Evolutionary conservation across 2,888 invertebrate species (phyloP), one percentile per base, ranked within the genome.

Genomic region (Caenorhabditis doughertyi): DNA sequence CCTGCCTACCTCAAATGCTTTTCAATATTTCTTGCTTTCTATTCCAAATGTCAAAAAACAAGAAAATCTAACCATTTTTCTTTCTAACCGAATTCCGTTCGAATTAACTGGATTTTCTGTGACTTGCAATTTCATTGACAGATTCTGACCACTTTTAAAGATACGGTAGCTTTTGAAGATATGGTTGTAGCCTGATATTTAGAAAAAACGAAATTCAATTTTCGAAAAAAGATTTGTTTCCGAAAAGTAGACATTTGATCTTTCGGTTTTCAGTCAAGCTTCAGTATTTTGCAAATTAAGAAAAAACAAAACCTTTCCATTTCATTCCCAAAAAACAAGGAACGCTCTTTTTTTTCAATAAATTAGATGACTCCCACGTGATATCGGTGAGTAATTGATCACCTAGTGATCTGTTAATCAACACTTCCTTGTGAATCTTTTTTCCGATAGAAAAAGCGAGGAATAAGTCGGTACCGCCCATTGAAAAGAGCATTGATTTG

Each of bases 341-440:
- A 39, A 39, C 39, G 11, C 9, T 39, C 11, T 4, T 16, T 18
- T 18, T 3, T 51, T 51, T 51, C 25, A n/a, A 49, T 18, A 49
- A 49, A 18, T 21, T 7, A 5, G 39, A n/a, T n/a, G n/a, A n/a
- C n/a, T 60, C 62, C 42, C 62, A 62, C 62, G 35, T 35, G 29
- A 7, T 7, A 49, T 9, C 32, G 55, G 35, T 35, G 35, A 58
- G 13, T n/a, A 23, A 55, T 29, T 39, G 39, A 58, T 58, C 23
- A 35, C 18, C 39, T 27, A 11, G 53, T 55, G 39, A 32, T 58
- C 58, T 18, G 13, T 21, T 39, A 58, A 58, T 58, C 58, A 58
- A 21, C 9, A 58, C 58, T 58, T 62, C 42, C 62, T 62, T 62
- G 62, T 62, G 44, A 62, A 62, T 21, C 21, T 23, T 21, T 21